Conservation (phyloP, 1,140 invertebrate genomes). For the Zaprionus kolodkinae region DNA sequence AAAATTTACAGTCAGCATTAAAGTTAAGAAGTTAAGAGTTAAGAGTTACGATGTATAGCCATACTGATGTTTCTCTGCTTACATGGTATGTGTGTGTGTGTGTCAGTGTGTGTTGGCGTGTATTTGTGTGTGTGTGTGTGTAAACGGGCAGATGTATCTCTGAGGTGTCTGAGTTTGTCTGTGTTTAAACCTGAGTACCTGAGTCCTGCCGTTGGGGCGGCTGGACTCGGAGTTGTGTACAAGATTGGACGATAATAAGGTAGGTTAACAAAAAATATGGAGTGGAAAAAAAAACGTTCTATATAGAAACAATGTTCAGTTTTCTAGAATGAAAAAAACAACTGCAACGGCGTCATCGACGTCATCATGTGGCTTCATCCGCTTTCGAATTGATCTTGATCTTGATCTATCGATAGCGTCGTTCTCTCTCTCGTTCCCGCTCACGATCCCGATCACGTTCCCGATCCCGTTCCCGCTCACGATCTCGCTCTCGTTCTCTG, state of each 20-base stretch:
- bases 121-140: constrained; percentile 8
- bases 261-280: constrained; percentile 14
- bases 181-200: constrained; percentile 63
- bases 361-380: not conserved
- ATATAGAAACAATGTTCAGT: constrained; percentile 16
- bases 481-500: constrained; percentile 18
- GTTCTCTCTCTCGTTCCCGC: constrained; percentile 32
- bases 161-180: constrained; percentile 29
- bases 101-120: constrained; percentile 43
- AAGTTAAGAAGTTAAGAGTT: constrained; percentile 45
- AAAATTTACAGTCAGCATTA: constrained; percentile 58
- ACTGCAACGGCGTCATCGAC: not conserved
- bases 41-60: constrained; percentile 66
- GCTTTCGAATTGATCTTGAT: constrained; percentile 23
- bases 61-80: constrained; percentile 40
- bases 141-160: not conserved
- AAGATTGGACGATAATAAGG: constrained; percentile 11
- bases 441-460: constrained; percentile 23
- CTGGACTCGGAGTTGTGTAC: constrained; percentile 16
- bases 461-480: constrained; percentile 18
- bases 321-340: constrained; percentile 9
- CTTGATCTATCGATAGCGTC: constrained; percentile 58
- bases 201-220: constrained; percentile 8
- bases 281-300: constrained; percentile 31
- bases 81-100: constrained; percentile 1